Evolutionary conservation across 2,888 invertebrate genomes (phyloP), one percentile per base, ranked within the genome.

Genomic region (Pyrrhia umbra): DNA sequence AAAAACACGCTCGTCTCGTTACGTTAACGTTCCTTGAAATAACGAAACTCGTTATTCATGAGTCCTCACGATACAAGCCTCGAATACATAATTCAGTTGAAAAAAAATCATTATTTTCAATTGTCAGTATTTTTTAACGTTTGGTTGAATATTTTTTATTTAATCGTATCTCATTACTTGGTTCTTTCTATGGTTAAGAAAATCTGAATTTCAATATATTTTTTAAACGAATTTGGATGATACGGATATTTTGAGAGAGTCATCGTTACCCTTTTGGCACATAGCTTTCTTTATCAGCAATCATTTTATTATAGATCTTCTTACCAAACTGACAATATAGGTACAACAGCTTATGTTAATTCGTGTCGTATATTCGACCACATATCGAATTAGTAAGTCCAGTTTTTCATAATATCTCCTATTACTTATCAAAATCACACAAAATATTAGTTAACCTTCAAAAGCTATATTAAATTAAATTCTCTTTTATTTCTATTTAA

Each of bases 21-120:
- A 61, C 58, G 71, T 57, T 80, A 78, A 80, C 76, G 74, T 74
- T 77, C 65, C 79, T 77, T 80, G 56, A 75, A 80, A 79, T 77
- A 79, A 80, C 70, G 60, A 76, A 68, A 78, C 69, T 70, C 67
- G 74, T 79, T 77, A 79, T 82, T 81, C 78, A 83, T 72, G 74
- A 75, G 64, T 72, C 64, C 68, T 71, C 60, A 57, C 63, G 68
- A 81, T 79, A 84, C 75, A 73, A 67, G 67, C 63, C 59, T 57
- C 68, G 71, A 79, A 79, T 79, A 70, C 74, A 75, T 75, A 77
- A 77, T 77, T 74, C 70, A 66, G 68, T 75, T 63, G 52, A 68
- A 73, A 65, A 30, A 68, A 57, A 62, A 57, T 45, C 47, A 16
- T 64, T 64, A 57, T 55, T 61, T 63, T 60, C 27, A 60, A 30